A percentile compares a stretch with the other conserved stretches of the same genome.
Evolutionary conservation across 1,140 invertebrate species (phyloP).

Genomic region (Piezodorus guildinii): DNA sequence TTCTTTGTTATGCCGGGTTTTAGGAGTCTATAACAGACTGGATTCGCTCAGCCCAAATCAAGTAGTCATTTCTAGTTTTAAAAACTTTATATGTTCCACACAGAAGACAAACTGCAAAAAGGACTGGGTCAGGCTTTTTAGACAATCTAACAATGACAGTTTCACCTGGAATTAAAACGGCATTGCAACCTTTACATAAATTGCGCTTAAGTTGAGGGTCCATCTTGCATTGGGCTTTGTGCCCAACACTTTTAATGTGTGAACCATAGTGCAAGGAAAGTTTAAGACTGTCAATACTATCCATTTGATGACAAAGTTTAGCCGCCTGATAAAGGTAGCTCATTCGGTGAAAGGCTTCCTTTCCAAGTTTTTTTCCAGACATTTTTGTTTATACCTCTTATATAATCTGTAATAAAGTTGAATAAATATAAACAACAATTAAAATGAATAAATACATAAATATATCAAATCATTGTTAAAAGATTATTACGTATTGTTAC

Average conservation of each 20-base stretch:
- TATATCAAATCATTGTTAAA: neutral
- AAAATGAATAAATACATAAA: neutral
- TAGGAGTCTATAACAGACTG: constrained; percentile 16
- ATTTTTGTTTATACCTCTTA: constrained; percentile 3
- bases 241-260: constrained; percentile 23
- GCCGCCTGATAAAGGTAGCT: constrained; percentile 28
- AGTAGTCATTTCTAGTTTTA: constrained; percentile 16
- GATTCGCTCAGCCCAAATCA: constrained; percentile 18
- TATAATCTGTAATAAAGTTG: constrained; percentile 11
- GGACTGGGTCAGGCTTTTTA: constrained; percentile 26
- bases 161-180: constrained; percentile 28
- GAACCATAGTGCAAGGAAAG: constrained; percentile 26
- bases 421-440: neutral
- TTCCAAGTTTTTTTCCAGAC: constrained; percentile 24
- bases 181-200: constrained; percentile 29
- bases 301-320: constrained; percentile 18
- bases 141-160: constrained; percentile 26
- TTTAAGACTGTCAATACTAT: neutral
- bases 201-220: constrained; percentile 29
- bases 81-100: constrained; percentile 22
- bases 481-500: neutral
- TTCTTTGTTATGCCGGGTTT: too few species aligned
- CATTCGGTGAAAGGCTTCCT: constrained; percentile 26
- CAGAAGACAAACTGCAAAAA: constrained; percentile 27
- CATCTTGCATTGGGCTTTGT: constrained; percentile 25